Percentiles rank a stretch among this genome's conserved stretches.
Evolutionary conservation across 1,140 invertebrate genomes (phyloP).

Genomic region (Nasonia longicornis): DNA sequence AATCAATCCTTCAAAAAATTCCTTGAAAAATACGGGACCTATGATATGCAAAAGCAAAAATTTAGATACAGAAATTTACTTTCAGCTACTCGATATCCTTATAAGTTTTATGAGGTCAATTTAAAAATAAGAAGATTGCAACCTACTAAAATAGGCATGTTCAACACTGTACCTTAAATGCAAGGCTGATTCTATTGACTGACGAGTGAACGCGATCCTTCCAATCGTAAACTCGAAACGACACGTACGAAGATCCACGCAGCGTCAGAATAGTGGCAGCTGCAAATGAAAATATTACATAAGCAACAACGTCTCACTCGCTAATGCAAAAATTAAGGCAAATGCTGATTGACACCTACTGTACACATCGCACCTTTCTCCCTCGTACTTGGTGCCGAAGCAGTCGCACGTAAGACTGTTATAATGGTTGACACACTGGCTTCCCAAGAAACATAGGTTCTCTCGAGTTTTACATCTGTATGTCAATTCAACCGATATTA

Average conservation of each 20-base stretch:
- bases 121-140: no score
- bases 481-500: conserved; percentile 6
- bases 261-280: conserved; percentile 89
- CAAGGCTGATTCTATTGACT: conserved; percentile 85
- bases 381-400: conserved; percentile 91
- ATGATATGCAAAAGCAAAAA: no score
- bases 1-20: no score
- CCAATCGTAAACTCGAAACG: conserved; percentile 92
- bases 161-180: conserved; percentile 80
- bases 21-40: no score
- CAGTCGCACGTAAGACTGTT: conserved; percentile 88
- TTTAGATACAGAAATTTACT: no score
- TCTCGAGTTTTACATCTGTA: conserved; percentile 78
- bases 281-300: conserved; percentile 61
- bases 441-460: conserved; percentile 86
- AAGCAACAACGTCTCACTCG: not conserved
- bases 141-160: not conserved
- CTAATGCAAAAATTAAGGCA: not conserved
- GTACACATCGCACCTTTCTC: conserved; percentile 89
- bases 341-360: conserved; percentile 74
- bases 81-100: no score
- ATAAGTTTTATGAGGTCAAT: no score
- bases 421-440: conserved; percentile 90
- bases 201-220: conserved; percentile 90
- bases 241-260: conserved; percentile 91